A percentile compares a stretch with the other conserved stretches of the same genome.
Evolutionary conservation across 37 sponge, comb jelly and placozoan genomes (phyloP).

Genomic region (Haliclona indistincta): DNA sequence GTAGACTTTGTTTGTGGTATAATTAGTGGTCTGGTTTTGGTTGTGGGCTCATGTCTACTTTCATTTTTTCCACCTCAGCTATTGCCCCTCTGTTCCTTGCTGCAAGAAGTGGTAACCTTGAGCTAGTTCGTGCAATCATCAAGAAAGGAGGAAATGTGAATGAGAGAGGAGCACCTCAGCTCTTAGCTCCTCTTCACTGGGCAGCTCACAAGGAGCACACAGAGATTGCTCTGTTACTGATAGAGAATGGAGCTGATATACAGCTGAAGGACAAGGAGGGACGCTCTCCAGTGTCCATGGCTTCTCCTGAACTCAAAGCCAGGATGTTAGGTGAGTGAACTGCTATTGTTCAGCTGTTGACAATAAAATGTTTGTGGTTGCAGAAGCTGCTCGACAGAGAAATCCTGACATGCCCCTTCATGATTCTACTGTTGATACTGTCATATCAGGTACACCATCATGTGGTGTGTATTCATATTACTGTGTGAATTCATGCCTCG

Average conservation of each 20-base stretch:
- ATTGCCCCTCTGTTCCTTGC: constrained; percentile 73
- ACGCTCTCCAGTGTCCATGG: constrained; percentile 67
- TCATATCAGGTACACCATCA: too few relatives aligned
- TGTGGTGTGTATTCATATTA: too few relatives aligned
- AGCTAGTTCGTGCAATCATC: constrained; percentile 45
- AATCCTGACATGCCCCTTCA: too few relatives aligned
- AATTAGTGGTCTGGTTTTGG: background rate
- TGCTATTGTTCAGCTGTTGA: too few relatives aligned
- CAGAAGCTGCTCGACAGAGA: too few relatives aligned
- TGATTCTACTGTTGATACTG: too few relatives aligned
- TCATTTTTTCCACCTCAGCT: constrained; percentile 13
- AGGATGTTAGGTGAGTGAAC: constrained; percentile 72
- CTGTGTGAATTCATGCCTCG: too few relatives aligned
- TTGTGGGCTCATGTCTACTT: too few relatives aligned
- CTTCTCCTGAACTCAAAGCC: constrained; percentile 54
- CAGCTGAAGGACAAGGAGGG: constrained; percentile 51
- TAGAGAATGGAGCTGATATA: constrained; percentile 61
- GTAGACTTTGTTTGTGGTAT: background rate
- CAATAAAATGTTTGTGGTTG: too few relatives aligned
- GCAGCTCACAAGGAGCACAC: constrained; percentile 70
- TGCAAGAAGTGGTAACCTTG: constrained; percentile 48
- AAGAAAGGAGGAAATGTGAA: constrained; percentile 30
- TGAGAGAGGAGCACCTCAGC: constrained; percentile 28
- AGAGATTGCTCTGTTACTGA: constrained; percentile 64
- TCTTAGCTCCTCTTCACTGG: constrained; percentile 71